A percentile compares a stretch with the other conserved stretches of the same genome.
Conservation (phyloP, 2,888 invertebrate genomes). For the Dioctria rufipes region DNA sequence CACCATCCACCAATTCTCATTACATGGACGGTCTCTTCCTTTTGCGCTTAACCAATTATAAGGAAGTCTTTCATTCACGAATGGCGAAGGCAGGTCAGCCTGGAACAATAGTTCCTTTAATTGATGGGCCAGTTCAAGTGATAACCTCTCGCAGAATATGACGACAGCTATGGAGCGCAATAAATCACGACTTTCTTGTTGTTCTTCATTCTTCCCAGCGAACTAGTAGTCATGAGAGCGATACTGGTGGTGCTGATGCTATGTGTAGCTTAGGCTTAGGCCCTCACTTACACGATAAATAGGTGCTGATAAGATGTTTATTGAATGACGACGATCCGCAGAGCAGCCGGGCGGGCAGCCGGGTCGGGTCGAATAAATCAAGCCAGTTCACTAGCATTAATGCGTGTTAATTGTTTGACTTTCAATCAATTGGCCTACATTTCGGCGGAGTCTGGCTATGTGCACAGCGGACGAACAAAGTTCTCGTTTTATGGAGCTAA, state of each 20-base stretch:
- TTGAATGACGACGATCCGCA: constrained; percentile 25
- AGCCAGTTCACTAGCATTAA: constrained; percentile 44
- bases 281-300: too few relatives aligned
- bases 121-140: constrained; percentile 40
- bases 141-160: constrained; percentile 44
- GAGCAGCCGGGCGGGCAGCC: neutral
- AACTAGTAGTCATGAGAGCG: too few relatives aligned
- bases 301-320: constrained; percentile 41
- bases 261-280: too few relatives aligned
- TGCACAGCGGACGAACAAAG: neutral
- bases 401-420: constrained; percentile 46
- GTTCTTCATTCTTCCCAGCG: too few relatives aligned
- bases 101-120: constrained; percentile 46
- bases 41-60: constrained; percentile 32
- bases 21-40: neutral
- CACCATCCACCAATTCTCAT: neutral
- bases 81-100: neutral
- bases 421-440: constrained; percentile 47
- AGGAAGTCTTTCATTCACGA: constrained; percentile 30
- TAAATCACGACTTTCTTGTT: constrained; percentile 36
- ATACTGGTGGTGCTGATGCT: too few relatives aligned
- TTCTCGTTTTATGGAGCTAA: constrained; percentile 1
- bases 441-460: neutral
- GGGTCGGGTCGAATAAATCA: constrained; percentile 9
- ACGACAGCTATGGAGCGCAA: constrained; percentile 26